Conservation (phyloP, 2,797 vertebrate species). For the Eleutherodactylus coqui region DNA sequence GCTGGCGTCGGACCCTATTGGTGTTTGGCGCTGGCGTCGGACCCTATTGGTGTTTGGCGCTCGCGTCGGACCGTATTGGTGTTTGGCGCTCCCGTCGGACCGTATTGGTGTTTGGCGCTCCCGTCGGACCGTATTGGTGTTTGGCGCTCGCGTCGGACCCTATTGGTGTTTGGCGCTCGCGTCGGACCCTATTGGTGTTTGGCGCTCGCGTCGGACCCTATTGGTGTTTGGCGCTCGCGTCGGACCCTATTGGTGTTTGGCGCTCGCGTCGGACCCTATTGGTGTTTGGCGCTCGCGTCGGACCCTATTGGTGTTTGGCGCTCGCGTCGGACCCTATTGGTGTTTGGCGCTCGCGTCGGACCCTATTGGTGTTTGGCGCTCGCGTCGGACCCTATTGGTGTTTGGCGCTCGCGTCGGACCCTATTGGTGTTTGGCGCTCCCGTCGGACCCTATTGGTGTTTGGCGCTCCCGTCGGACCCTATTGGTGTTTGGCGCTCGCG, state of each 20-base stretch:
- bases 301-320: constrained; percentile 42
- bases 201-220: constrained; percentile 4
- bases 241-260: constrained; percentile 42
- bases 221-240: constrained; percentile 44
- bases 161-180: constrained; percentile 44
- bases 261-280: constrained; percentile 15
- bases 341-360: constrained; percentile 27
- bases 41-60: constrained; percentile 42
- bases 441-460: too few relatives aligned
- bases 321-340: constrained; percentile 28
- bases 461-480: constrained; percentile 1
- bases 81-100: too few relatives aligned
- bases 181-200: constrained; percentile 46
- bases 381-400: constrained; percentile 35
- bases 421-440: constrained; percentile 54
- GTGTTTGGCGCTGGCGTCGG: constrained; percentile 33
- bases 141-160: neutral
- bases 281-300: constrained; percentile 38
- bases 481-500: constrained; percentile 45
- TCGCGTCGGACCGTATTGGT: constrained; percentile 33
- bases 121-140: constrained; percentile 42
- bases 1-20: constrained; percentile 23
- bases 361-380: constrained; percentile 43
- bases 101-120: constrained; percentile 30
- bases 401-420: constrained; percentile 18